Evolutionary conservation across 2,797 vertebrate species (phyloP), one percentile per base, ranked within the genome.

Genomic region (Hypotaenidia okinawae): DNA sequence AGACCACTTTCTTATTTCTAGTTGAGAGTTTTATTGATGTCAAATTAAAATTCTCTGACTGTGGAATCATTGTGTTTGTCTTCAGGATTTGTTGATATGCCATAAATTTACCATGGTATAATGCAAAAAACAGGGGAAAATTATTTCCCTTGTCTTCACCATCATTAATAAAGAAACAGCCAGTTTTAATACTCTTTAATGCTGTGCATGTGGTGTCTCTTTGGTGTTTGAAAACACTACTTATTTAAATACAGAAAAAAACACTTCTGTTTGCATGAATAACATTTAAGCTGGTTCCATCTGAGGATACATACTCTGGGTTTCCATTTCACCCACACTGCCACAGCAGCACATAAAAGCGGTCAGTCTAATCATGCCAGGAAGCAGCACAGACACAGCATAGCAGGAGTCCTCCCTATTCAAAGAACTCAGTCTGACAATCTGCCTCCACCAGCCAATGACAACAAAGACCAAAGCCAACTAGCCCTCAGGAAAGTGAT

Each of bases 351-450:
- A 99, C 98, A 99, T 97, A 99, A 98, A 98, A 98, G 98, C 98
- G 97, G 97, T 98, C 98, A 98, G 97, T 98, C 98, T 98, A 98
- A 98, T 98, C 98, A 98, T 98, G 98, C 98, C 98, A 98, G 98
- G 98, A 99, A 98, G 98, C 99, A 99, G 98, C 99, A 99, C 98
- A 99, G 99, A 98, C 99, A 99, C 99, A 99, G 99, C 98, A 98
- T 99, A 98, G 99, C 98, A 98, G 99, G 99, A 97, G 98, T 99
- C 98, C 98, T 99, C 96, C 98, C 98, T 94, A 98, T 99, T 99
- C 99, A 99, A 98, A 99, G 98, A 99, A 98, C 99, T 98, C 99
- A 98, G 98, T 99, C 98, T 97, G 98, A 99, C 98, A 99, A 99
- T 98, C 98, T 99, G 98, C 98, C 99, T 98, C 98, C 98, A 98